These are phyloP conservation scores for Conistra vaccinii DNA, from an alignment of 2,888 invertebrate species.

Conservation along the genomic window DNA sequence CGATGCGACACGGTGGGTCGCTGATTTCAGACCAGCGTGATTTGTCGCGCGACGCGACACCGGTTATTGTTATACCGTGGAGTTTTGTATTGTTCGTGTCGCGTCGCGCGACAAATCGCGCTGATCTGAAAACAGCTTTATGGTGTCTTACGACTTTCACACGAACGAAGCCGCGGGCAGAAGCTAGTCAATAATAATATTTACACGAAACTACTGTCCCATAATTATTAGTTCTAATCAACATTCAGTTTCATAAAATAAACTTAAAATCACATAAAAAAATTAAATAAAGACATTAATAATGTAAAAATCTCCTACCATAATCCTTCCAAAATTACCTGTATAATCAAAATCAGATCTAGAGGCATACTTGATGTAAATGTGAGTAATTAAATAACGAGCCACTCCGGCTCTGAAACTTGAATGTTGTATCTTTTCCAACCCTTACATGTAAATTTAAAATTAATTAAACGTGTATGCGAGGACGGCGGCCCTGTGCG, in stretches of 20 bases:
- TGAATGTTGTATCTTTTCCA: constrained; percentile 68
- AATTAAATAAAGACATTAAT: neutral
- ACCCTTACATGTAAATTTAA: constrained; percentile 69
- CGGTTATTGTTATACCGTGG: too few species aligned
- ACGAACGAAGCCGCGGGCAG: neutral
- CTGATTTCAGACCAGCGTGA: too few species aligned
- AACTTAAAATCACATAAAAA: neutral
- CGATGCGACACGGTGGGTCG: neutral
- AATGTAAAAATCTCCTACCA: constrained; percentile 1
- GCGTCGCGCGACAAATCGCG: too few species aligned
- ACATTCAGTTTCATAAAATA: neutral
- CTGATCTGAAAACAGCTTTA: neutral
- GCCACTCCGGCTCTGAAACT: constrained; percentile 43
- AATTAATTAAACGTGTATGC: constrained; percentile 73
- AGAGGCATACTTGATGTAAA: constrained; percentile 46
- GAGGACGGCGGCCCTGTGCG: constrained; percentile 69
- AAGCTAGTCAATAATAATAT: neutral
- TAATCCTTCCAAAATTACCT: constrained; percentile 38
- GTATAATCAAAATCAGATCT: constrained; percentile 52
- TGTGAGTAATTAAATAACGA: constrained; percentile 62
- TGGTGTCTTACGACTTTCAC: neutral
- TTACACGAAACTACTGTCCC: neutral
- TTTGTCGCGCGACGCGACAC: too few species aligned
- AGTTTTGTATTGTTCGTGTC: too few species aligned
- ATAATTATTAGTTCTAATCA: neutral